Conservation (phyloP, 2,797 vertebrate genomes). For the Mareca penelope region DNA sequence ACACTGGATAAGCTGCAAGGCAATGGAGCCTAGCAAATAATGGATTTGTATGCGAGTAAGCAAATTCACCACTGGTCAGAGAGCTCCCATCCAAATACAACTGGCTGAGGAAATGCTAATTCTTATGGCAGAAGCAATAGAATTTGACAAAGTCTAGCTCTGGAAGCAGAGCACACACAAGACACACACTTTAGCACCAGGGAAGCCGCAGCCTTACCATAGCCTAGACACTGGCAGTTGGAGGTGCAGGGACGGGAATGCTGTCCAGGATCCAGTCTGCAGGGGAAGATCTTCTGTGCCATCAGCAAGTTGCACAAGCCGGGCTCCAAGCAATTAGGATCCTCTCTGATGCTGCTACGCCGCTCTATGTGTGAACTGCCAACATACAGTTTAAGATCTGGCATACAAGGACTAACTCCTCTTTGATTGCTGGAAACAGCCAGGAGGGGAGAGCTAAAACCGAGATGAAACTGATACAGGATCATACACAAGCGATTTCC, state of each 20-base stretch:
- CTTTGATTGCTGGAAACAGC: neutral
- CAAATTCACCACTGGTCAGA: neutral
- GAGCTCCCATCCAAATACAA: neutral
- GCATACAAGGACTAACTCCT: neutral
- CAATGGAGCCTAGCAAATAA: neutral
- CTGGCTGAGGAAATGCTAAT: neutral
- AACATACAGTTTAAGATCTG: neutral
- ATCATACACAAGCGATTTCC: neutral
- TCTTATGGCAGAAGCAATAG: neutral
- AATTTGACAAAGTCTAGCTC: neutral
- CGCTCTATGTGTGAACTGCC: neutral
- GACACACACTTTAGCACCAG: neutral
- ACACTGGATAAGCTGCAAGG: neutral
- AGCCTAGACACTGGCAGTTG: neutral
- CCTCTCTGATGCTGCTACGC: neutral
- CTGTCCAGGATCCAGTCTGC: neutral
- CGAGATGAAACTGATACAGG: neutral
- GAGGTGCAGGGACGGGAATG: rapidly evolving
- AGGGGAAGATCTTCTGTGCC: neutral
- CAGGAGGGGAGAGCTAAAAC: neutral
- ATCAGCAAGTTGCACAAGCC: neutral
- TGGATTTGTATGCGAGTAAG: neutral
- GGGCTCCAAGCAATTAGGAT: rapidly evolving
- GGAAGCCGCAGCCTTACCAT: neutral
- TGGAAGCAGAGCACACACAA: neutral